Conservation (phyloP, 2,888 invertebrate species). For the Allygus modestus region DNA sequence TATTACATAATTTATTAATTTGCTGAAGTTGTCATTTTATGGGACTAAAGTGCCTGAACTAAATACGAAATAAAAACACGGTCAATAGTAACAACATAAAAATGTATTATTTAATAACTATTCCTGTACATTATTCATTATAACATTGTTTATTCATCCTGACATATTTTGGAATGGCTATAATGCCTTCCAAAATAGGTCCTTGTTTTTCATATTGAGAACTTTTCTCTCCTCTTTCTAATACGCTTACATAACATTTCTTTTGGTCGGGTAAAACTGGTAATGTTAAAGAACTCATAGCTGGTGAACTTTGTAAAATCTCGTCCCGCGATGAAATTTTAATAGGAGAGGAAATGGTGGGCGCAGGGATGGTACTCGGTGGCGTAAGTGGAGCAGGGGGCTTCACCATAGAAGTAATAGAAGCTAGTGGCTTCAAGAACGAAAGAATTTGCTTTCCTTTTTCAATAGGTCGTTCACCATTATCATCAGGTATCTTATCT, state of each 20-base stretch:
- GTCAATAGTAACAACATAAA: too few species aligned
- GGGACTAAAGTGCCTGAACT: too few species aligned
- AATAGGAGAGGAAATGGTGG: background rate
- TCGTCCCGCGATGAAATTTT: background rate
- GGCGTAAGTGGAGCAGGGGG: background rate
- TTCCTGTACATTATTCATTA: background rate
- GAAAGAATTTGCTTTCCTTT: background rate
- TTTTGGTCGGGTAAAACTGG: background rate
- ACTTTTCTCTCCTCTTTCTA: background rate
- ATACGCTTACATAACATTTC: background rate
- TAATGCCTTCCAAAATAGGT: constrained; percentile 12
- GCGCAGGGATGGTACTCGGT: background rate
- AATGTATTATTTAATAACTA: too few species aligned
- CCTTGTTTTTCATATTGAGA: background rate
- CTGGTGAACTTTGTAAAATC: background rate
- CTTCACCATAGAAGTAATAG: background rate
- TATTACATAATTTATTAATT: too few species aligned
- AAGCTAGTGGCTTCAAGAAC: background rate
- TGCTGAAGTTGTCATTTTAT: too few species aligned
- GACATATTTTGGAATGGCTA: constrained; percentile 7
- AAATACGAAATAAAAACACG: too few species aligned
- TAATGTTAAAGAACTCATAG: background rate
- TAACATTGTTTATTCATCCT: background rate
- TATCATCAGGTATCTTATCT: background rate
- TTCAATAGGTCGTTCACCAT: background rate